Base-by-base conservation (phyloP, 2,888 invertebrate species). In the Orthosia cruda region DNA sequence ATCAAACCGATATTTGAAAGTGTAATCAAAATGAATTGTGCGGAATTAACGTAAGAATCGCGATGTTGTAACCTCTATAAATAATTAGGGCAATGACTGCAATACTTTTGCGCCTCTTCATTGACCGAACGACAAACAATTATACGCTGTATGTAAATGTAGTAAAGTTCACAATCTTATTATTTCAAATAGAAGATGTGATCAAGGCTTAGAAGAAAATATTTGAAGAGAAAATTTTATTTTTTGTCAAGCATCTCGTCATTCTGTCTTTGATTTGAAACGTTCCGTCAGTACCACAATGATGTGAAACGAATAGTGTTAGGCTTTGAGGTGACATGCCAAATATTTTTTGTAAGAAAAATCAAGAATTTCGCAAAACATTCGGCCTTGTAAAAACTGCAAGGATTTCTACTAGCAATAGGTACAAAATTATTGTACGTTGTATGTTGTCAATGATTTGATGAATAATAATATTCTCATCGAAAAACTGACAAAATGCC, bases 31-130 rank as follows among this genome's bases (percentile, higher is more conserved):
- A 74, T 55, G 12, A 62, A 69, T 71, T 47, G 55, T 54, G 18
- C 55, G 23, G 52, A 66, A 76, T 79, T 72, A 83, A 50, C 50
- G 75, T 80, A 77, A 83, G 61, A 78, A 80, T 85, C 58, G 65
- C 61, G 61, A 75, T 83, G 81, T 81, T 74, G 83, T 77, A 82
- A 78, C 59, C 32, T 55, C 75, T 80, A 68, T 80, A 78, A 80
- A 84, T 86, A 84, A 87, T 80, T 80, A 87, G 87, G 78, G 75
- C 87, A 86, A 77, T 85, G 86, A 85, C 80, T 85, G 78, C 73
- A 73, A 71, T 74, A 85, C 69, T 76, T 80, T 71, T 74, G 58
- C 32, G 67, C 23, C 23, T 76, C 73, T 78, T 74, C 72, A 74
- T 81, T 79, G 79, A 77, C 76, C 45, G n/a, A 59, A 64, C 11